Evolutionary conservation across 1,140 invertebrate species (phyloP).

Genomic region (Nylanderia fulva): DNA sequence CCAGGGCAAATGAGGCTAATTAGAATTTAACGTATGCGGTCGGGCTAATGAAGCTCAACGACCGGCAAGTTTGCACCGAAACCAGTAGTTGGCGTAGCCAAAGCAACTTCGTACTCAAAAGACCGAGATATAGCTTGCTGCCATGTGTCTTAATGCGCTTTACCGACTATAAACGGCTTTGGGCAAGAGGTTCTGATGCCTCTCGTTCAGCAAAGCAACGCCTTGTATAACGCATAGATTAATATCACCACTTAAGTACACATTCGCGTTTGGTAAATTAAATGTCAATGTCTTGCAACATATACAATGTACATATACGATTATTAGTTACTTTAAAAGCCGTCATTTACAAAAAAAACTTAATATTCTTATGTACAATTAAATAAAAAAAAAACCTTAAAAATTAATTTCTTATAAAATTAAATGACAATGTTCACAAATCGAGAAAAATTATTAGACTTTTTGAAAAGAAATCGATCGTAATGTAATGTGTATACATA

Average conservation of each 20-base stretch:
- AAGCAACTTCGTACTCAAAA: constrained; percentile 58
- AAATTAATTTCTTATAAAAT: background rate
- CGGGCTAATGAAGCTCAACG: constrained; percentile 71
- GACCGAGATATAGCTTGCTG: constrained; percentile 46
- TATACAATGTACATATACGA: background rate
- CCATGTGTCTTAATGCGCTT: constrained; percentile 26
- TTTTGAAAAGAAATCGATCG: background rate
- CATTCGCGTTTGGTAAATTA: background rate
- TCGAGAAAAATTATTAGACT: background rate
- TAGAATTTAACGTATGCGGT: constrained; percentile 76
- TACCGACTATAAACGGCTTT: constrained; percentile 44
- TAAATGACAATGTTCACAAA: background rate
- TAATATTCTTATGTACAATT: no score
- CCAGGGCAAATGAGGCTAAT: constrained; percentile 68
- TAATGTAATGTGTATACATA: background rate
- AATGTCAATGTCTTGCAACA: background rate
- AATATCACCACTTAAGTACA: constrained; percentile 37
- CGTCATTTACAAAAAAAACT: background rate
- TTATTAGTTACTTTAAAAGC: background rate
- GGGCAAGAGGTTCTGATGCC: background rate
- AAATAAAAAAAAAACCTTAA: background rate
- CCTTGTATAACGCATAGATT: background rate
- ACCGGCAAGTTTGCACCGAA: constrained; percentile 47
- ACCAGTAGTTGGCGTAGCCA: constrained; percentile 45
- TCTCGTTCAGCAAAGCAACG: background rate